Evolutionary conservation across 2,113 vertebrate species (phyloP).

Genomic region (Microcebus tavaratra): DNA sequence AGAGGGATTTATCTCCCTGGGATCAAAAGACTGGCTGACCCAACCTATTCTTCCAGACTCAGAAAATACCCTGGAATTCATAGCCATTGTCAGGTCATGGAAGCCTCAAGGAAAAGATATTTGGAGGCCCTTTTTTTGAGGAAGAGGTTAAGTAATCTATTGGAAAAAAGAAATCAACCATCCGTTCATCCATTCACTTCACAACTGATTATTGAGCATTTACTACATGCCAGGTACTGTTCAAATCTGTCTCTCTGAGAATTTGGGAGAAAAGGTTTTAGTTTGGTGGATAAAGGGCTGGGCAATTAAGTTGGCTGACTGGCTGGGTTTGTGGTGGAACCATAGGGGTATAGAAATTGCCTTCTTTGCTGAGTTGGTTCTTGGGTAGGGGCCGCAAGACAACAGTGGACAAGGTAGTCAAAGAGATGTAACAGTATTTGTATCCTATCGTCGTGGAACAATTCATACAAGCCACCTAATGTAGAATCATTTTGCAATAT

Average conservation of each 20-base stretch:
- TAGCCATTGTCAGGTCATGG: neutral
- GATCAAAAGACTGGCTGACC: neutral
- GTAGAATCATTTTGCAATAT: neutral
- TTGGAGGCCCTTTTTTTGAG: neutral
- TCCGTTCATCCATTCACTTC: neutral
- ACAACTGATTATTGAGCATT: constrained; percentile 13
- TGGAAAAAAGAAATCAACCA: neutral
- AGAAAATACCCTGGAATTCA: constrained; percentile 11
- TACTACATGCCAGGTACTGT: neutral
- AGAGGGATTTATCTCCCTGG: neutral
- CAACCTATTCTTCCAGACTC: neutral
- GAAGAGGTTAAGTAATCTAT: neutral
- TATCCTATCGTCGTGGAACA: neutral
- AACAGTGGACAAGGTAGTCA: neutral
- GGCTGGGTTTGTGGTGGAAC: too few species aligned
- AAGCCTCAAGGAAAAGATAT: neutral
- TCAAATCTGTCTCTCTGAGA: neutral
- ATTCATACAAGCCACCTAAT: neutral
- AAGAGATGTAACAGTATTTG: neutral
- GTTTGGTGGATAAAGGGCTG: too few species aligned
- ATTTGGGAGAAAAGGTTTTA: too few species aligned
- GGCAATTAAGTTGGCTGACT: too few species aligned
- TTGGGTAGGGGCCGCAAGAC: too few species aligned
- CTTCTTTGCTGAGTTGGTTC: too few species aligned
- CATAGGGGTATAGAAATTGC: too few species aligned